Evolutionary conservation across 2,797 vertebrate species (phyloP).

Genomic region (Micrastur ruficollis): DNA sequence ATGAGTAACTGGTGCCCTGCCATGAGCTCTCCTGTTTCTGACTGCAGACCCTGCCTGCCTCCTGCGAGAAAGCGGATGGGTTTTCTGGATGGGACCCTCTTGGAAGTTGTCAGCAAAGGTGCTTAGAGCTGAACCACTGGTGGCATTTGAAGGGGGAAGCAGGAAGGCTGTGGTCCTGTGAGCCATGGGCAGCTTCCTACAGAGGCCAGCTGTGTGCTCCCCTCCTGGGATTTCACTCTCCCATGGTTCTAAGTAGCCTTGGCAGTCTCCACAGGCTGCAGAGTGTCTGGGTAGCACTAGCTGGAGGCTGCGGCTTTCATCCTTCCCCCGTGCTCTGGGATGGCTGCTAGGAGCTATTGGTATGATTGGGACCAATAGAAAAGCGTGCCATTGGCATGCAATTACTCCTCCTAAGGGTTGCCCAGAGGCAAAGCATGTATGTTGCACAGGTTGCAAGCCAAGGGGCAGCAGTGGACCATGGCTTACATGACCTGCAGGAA

Average conservation of each 20-base stretch:
- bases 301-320: background rate
- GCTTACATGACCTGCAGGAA: background rate
- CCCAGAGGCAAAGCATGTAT: background rate
- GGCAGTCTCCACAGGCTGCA: background rate
- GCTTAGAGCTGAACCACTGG: background rate
- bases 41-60: background rate
- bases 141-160: background rate
- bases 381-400: background rate
- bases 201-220: fast-evolving
- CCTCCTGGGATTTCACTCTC: background rate
- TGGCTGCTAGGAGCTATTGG: background rate
- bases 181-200: fast-evolving
- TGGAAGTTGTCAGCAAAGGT: background rate
- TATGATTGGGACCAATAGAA: background rate
- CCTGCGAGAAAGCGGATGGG: background rate
- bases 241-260: background rate
- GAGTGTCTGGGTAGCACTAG: background rate
- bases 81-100: background rate
- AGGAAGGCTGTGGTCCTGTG: background rate
- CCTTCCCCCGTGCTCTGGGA: background rate
- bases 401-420: background rate
- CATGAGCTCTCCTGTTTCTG: background rate
- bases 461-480: background rate
- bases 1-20: background rate
- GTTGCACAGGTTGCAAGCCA: background rate